Evolutionary conservation across 2,888 invertebrate species (phyloP).

Genomic region (Pterostichus madidus): DNA sequence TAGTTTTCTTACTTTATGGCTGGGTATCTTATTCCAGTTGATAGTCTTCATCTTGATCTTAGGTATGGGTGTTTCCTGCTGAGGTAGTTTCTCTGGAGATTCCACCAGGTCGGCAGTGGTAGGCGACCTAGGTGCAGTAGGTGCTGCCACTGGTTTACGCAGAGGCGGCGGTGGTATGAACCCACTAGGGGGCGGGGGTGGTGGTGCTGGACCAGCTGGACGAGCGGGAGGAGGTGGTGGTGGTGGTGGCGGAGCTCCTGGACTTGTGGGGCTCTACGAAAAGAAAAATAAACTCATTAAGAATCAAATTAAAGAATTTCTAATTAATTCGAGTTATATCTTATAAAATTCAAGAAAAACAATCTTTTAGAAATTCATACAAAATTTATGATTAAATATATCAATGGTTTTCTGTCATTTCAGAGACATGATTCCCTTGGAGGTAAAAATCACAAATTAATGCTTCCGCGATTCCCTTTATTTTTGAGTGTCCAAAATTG

Average conservation of each 20-base stretch:
- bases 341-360: too few species aligned
- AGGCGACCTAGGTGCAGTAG: slow-evolving; percentile 72
- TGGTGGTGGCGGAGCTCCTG: slow-evolving; percentile 75
- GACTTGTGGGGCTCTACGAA: slow-evolving; percentile 73
- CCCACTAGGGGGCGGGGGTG: slow-evolving; percentile 72
- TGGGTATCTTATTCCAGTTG: slow-evolving; percentile 98
- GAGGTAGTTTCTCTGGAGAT: slow-evolving; percentile 84
- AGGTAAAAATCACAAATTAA: too few species aligned
- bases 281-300: not conserved
- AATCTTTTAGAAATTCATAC: too few species aligned
- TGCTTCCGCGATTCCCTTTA: too few species aligned
- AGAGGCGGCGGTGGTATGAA: slow-evolving; percentile 77
- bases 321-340: too few species aligned
- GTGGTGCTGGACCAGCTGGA: slow-evolving; percentile 70
- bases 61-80: slow-evolving; percentile 95
- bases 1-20: slow-evolving; percentile 83
- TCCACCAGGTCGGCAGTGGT: slow-evolving; percentile 70
- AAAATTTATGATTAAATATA: too few species aligned
- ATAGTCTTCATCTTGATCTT: slow-evolving; percentile 98
- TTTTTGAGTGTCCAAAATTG: too few species aligned
- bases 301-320: too few species aligned
- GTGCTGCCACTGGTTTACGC: slow-evolving; percentile 76
- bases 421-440: too few species aligned
- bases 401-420: too few species aligned
- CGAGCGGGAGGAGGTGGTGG: slow-evolving; percentile 76